A percentile compares a stretch with the other conserved stretches of the same genome.
Conservation (phyloP, 2,888 invertebrate species). For the Polydrusus cervinus region DNA sequence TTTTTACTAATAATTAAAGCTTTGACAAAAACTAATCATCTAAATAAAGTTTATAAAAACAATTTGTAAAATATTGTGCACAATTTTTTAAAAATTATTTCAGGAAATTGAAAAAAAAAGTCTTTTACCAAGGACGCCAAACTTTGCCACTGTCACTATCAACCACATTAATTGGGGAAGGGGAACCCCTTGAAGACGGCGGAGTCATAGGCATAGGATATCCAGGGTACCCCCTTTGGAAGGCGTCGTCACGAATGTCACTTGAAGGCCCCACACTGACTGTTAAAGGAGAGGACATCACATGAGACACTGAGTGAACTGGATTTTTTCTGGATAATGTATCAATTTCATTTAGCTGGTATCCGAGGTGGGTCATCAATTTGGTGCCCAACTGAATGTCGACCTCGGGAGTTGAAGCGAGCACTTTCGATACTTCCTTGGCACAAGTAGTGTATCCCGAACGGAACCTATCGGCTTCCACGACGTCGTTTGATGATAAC, state of each 20-base stretch:
- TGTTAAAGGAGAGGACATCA: slow-evolving; percentile 29
- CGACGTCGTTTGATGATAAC: slow-evolving; percentile 79
- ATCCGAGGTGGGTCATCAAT: slow-evolving; percentile 91
- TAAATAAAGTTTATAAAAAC: background rate
- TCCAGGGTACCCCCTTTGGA: slow-evolving; percentile 72
- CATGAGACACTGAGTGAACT: slow-evolving; percentile 8
- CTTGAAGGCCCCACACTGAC: slow-evolving; percentile 52
- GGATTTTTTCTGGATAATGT: slow-evolving; percentile 74
- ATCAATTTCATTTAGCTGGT: slow-evolving; percentile 86
- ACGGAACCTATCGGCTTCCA: slow-evolving; percentile 87
- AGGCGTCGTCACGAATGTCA: slow-evolving; percentile 67
- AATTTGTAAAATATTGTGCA: background rate
- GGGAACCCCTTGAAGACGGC: slow-evolving; percentile 70
- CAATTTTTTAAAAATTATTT: background rate
- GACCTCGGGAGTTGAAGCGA: slow-evolving; percentile 89
- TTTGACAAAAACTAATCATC: background rate
- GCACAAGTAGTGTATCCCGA: slow-evolving; percentile 92
- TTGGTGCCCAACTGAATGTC: slow-evolving; percentile 89
- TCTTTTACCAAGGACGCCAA: slow-evolving; percentile 76
- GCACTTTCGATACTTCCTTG: slow-evolving; percentile 88
- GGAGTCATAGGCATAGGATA: slow-evolving; percentile 82
- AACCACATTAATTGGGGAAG: slow-evolving; percentile 75
- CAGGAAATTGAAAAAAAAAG: background rate
- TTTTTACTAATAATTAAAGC: slow-evolving; percentile 33
- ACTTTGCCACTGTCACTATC: slow-evolving; percentile 74